phyloP scores from a whole-genome alignment of 2,797 vertebrate species.

The Coregonus suidteri region DNA sequence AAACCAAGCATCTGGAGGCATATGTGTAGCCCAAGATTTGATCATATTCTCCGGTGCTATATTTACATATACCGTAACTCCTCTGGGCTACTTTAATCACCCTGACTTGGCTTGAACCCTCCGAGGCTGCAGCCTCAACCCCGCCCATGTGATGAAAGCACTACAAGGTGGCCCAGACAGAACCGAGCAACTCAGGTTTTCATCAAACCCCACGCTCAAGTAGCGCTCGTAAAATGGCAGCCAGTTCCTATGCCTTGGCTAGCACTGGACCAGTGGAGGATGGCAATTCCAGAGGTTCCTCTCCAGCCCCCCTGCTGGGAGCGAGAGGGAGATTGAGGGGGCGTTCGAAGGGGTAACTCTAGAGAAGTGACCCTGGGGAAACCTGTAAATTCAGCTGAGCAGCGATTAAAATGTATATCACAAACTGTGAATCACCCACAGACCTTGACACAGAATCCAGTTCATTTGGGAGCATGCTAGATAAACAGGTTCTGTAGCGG shows the following conservation, averaged over 20 bases:
- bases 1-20: not conserved
- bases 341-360: constrained; percentile 17
- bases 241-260: constrained; percentile 30
- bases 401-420: constrained; percentile 35
- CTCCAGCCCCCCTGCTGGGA: constrained; percentile 40
- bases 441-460: constrained; percentile 39
- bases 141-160: constrained; percentile 58
- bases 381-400: constrained; percentile 43
- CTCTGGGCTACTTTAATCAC: constrained; percentile 47
- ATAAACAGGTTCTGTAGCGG: constrained; percentile 18
- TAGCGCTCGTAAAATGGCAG: constrained; percentile 44
- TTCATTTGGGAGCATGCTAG: constrained; percentile 41
- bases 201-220: constrained; percentile 56
- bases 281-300: constrained; percentile 62
- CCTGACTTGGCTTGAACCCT: constrained; percentile 22
- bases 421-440: constrained; percentile 37
- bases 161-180: constrained; percentile 28
- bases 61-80: constrained; percentile 29
- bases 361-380: constrained; percentile 41
- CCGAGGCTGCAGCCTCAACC: constrained; percentile 26
- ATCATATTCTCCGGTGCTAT: not conserved
- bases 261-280: not conserved
- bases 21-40: not conserved
- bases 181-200: constrained; percentile 52
- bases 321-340: no score